Percentiles rank a stretch among this genome's conserved stretches.
Conservation (phyloP, 2,113 vertebrate genomes). For the Oplegnathus fasciatus region DNA sequence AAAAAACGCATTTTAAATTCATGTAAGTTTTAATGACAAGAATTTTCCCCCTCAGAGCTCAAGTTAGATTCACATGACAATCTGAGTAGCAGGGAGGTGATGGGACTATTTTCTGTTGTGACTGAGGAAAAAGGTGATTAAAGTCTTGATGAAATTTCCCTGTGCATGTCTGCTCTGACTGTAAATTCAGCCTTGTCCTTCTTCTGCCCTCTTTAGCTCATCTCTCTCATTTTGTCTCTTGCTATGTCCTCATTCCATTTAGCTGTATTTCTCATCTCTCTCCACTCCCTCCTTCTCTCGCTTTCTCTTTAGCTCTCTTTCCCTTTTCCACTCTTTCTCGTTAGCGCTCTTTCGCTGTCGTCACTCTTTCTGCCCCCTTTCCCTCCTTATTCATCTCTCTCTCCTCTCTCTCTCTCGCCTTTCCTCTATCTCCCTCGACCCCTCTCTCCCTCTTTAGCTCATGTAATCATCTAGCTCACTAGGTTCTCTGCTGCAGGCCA, state of each 20-base stretch:
- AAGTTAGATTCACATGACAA: neutral
- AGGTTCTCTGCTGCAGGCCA: constrained; percentile 73
- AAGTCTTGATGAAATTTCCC: constrained; percentile 50
- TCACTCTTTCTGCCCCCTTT: constrained; percentile 51
- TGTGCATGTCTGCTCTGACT: constrained; percentile 15
- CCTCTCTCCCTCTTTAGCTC: constrained; percentile 79
- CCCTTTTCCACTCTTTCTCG: neutral
- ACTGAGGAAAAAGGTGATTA: constrained; percentile 43
- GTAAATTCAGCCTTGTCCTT: constrained; percentile 39
- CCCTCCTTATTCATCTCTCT: constrained; percentile 36
- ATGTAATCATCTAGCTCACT: constrained; percentile 77
- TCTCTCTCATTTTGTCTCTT: constrained; percentile 11
- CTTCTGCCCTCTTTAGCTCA: constrained; percentile 46
- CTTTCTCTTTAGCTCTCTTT: constrained; percentile 5
- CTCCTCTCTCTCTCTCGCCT: constrained; percentile 2
- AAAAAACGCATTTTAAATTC: constrained; percentile 14
- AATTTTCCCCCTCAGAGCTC: neutral
- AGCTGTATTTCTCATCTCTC: constrained; percentile 16
- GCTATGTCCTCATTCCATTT: constrained; percentile 8
- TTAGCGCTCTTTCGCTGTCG: constrained; percentile 47
- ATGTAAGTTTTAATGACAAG: constrained; percentile 5
- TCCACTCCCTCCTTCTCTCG: neutral
- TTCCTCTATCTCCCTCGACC: neutral
- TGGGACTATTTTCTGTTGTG: constrained; percentile 36
- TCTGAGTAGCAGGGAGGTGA: neutral